These are phyloP conservation scores for Cephus spinipes DNA, from an alignment of 2,888 invertebrate genomes.

Conservation along the genomic window DNA sequence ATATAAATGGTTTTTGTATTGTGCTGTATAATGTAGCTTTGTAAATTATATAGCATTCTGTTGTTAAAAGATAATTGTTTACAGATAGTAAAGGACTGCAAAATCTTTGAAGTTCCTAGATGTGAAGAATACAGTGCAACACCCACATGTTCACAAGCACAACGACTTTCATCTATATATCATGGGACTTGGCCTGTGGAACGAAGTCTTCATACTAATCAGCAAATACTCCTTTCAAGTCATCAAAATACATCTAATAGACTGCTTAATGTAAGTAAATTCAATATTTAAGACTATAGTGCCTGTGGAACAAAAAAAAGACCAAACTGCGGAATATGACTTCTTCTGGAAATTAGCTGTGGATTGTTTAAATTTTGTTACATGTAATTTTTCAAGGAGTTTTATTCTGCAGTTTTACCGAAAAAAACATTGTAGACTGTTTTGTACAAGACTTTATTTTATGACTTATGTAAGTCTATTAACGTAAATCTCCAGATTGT, in stretches of 20 bases:
- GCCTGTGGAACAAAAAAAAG: background rate
- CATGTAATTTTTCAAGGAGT: no score
- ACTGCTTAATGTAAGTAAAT: constrained; percentile 49
- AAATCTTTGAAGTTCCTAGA: background rate
- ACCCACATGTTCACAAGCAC: constrained; percentile 28
- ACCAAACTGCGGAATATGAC: no score
- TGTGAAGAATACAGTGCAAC: constrained; percentile 46
- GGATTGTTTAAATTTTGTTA: no score
- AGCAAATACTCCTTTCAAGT: constrained; percentile 48
- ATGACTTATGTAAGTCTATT: background rate
- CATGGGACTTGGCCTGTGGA: constrained; percentile 76
- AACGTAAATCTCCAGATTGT: background rate
- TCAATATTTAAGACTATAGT: background rate
- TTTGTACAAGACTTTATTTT: background rate
- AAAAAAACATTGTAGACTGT: background rate
- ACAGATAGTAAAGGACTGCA: background rate
- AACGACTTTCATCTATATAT: constrained; percentile 67
- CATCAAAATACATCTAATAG: constrained; percentile 48
- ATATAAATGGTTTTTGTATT: background rate
- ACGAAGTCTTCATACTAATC: constrained; percentile 63
- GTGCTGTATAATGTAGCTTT: background rate
- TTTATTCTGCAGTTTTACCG: no score
- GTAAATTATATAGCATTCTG: background rate
- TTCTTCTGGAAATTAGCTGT: no score
- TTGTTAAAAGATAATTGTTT: background rate